Percentiles rank a stretch among this genome's conserved stretches.
These are phyloP conservation scores for Platyscapa corneri DNA, from an alignment of 1,140 invertebrate species.

Conservation along the genomic window DNA sequence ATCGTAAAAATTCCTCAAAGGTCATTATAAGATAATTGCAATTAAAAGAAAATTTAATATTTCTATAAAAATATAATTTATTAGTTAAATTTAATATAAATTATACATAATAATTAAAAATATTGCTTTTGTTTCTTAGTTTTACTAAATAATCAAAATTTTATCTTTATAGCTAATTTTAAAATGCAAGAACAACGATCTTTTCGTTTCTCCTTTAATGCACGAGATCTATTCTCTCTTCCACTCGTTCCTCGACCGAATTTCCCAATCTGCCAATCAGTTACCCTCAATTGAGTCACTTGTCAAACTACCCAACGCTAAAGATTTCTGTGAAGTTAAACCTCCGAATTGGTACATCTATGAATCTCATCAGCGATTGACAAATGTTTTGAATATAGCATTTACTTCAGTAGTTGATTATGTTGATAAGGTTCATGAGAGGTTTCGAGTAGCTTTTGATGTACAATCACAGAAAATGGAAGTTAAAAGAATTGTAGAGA, in stretches of 20 bases:
- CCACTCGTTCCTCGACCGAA: constrained; percentile 66
- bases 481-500: background rate
- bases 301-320: constrained; percentile 56
- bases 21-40: too few species aligned
- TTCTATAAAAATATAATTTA: too few species aligned
- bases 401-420: constrained; percentile 68
- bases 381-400: constrained; percentile 61
- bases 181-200: constrained; percentile 65
- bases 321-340: constrained; percentile 50
- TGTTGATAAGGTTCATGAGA: constrained; percentile 61
- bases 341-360: constrained; percentile 61
- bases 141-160: background rate
- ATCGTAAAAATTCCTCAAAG: too few species aligned
- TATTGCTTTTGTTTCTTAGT: too few species aligned
- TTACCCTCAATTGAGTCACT: constrained; percentile 72
- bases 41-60: too few species aligned
- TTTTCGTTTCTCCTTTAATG: constrained; percentile 68
- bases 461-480: constrained; percentile 57
- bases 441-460: constrained; percentile 68
- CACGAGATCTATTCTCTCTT: constrained; percentile 65
- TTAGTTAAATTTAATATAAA: too few species aligned
- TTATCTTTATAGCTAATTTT: constrained; percentile 64
- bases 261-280: constrained; percentile 67
- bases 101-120: too few species aligned
- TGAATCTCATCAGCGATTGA: constrained; percentile 61